Evolutionary conservation across 2,113 vertebrate genomes (phyloP), one percentile per base, ranked within the genome.

Genomic region (Zosterops hypoxanthus): DNA sequence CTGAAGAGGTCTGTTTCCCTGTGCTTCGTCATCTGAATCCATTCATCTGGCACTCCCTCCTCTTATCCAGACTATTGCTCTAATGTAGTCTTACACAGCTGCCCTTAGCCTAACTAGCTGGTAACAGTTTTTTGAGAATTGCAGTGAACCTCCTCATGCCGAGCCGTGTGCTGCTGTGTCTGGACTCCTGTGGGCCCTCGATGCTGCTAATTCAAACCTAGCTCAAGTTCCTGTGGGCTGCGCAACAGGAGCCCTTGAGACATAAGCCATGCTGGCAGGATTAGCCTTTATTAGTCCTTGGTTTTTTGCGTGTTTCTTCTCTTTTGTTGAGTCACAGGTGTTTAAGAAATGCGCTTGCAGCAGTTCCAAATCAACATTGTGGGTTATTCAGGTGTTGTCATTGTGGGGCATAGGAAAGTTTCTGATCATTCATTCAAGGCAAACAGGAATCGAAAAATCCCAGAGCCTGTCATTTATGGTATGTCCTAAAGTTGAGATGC

Each of bases 141-240:
- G 4, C 20, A 21, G 28, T 71, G 41, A 56, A 29, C 12, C 28
- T 19, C 17, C 20, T 47, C 18, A 4, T 6, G 10, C 46, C 15
- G 20, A 71, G 26, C 29, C 6, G 1, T 28, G 8, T 55, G 18
- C 44, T 3, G 57, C 57, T 60, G 22, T 34, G 33, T 57, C 56
- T 34, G 44, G 25, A 24, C 36, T 76, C 9, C 31, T 3, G 2
- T 0, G 0, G 21, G 22, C 8, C 1, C 26, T 39, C 1, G 1
- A 5, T 39, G 14, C 11, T 90, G 47, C 49, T 42, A 2, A n/a
- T 55, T 52, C 46, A 53, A 73, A 78, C n/a, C 24, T 29, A 11
- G 12, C 17, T 78, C 41, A 56, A 15, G 50, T 26, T 17, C 12
- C 39, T 41, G 19, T 21, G 15, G 14, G 49, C 70, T 70, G 47